A percentile compares a stretch with the other conserved stretches of the same genome.
These are phyloP conservation scores for Nixonia krombeini DNA, from an alignment of 1,140 invertebrate species.

Conservation along the genomic window DNA sequence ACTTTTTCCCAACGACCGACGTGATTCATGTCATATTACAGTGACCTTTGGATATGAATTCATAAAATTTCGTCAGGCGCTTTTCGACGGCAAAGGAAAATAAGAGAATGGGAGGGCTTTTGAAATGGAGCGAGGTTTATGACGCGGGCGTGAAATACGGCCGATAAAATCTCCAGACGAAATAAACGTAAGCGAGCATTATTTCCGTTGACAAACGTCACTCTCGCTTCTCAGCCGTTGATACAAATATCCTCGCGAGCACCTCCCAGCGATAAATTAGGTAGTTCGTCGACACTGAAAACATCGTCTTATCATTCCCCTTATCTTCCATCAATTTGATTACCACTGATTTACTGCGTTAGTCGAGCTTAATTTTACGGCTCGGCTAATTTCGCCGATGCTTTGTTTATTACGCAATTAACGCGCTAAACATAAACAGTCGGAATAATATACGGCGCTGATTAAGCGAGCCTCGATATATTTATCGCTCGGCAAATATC, in stretches of 20 bases:
- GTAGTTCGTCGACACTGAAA: background rate
- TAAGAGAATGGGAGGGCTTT: constrained; percentile 18
- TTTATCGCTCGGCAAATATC: too few species aligned
- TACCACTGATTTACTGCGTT: too few species aligned
- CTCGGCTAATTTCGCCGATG: too few species aligned
- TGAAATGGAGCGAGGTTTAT: constrained; percentile 51
- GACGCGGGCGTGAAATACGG: constrained; percentile 52
- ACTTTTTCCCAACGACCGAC: background rate
- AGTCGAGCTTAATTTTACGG: too few species aligned
- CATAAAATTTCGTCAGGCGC: background rate
- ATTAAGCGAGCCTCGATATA: too few species aligned
- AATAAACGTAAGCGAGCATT: constrained; percentile 33
- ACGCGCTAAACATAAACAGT: too few species aligned
- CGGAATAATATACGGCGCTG: too few species aligned
- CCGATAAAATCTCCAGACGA: constrained; percentile 45
- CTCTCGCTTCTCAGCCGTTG: constrained; percentile 16
- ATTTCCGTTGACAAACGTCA: constrained; percentile 43
- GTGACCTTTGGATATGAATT: background rate
- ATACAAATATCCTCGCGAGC: constrained; percentile 1
- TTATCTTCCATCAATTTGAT: too few species aligned
- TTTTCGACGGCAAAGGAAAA: background rate
- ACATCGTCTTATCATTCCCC: too few species aligned
- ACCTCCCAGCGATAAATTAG: constrained; percentile 4
- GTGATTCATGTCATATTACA: background rate
- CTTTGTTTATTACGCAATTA: too few species aligned